Evolutionary conservation across 2,797 vertebrate genomes (phyloP), one percentile per base, ranked within the genome.

Genomic region (Sciurus carolinensis): DNA sequence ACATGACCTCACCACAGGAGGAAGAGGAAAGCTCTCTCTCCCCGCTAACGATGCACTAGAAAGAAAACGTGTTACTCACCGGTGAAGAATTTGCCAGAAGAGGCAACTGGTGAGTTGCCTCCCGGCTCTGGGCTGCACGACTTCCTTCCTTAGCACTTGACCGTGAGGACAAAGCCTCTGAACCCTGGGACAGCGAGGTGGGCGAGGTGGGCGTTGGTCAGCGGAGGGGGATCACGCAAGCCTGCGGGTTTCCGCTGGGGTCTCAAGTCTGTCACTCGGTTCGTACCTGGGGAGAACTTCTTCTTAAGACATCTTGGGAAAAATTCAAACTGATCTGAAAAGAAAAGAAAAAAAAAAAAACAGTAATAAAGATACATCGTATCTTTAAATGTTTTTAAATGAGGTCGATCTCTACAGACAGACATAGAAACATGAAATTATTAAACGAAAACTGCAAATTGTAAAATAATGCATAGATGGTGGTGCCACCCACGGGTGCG

Each of bases 61-160:
- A 33, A 39, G 92, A 93, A 88, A 39, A n/a, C 3, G 57, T 39
- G 85, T 92, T 95, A 85, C 82, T 62, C 67, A 97, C 67, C 90
- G 3, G 0, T 1, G 11, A 88, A 69, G 97, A 96, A 97, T 97
- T 77, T 72, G 44, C 86, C 24, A 44, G 44, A 47, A 47, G 44
- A 47, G 44, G 44, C 44, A 24, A 9, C 83, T 12, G 15, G 54
- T 66, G 86, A 77, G 95, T n/a, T 14, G 54, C 92, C 90, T 90
- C 82, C 57, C 73, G 47, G 17, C 54, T 71, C 44, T 11, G 87
- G 92, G 91, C 79, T 9, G n/a, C 54, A 12, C 30, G 30, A 59
- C 92, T 95, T 97, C 95, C 94, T 96, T 96, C 97, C 95, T 79
- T 39, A 73, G 94, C 80, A 30, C 50, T 4, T 85, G 94, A 85